Evolutionary conservation across 2,113 vertebrate species (phyloP), one percentile per base, ranked within the genome.

Genomic region (Heliornis fulica): DNA sequence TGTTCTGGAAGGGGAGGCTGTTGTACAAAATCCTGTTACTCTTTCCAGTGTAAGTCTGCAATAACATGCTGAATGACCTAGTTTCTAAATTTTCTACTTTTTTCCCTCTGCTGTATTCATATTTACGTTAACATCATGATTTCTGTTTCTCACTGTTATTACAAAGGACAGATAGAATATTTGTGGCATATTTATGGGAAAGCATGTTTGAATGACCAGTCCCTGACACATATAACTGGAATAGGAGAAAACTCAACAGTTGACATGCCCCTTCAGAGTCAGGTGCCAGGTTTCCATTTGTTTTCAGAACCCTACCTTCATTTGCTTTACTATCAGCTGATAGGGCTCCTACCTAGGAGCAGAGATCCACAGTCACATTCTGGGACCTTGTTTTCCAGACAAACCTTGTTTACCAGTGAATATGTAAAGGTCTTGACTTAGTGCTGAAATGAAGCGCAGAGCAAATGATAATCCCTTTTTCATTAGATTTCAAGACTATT

Each of bases 11-110:
- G 46, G 9, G 11, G 15, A 75, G 63, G 38, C 15, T 83, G 11
- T 69, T 45, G 43, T 46, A 43, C 17, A 77, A 71, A 93, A 61
- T 65, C 61, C 46, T 53, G 46, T 70, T 83, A 54, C 6, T 64
- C 7, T 90, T 22, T 90, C 32, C 32, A 59, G 19, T 65, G 50
- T 84, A 89, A 93, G 41, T 46, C 59, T 70, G 61, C 2, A 4
- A 77, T 83, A 81, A 56, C 12, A 50, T 59, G 34, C 46, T 75
- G 50, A 88, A 79, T 74, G 63, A 91, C 87, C 82, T 70, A 92
- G 38, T 92, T 97, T 93, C 32, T 80, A 46, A 68, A 43, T 83
- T 74, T 94, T 91, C 34, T 72, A 15, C 50, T 90, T 83, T 81
- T 59, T 9, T 43, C 34, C 41, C 84, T 91, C 59, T 96, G 50